A percentile compares a stretch with the other conserved stretches of the same genome.
Evolutionary conservation across 37 sponge, comb jelly and placozoan species (phyloP).

Genomic region (Aphrocallistes beatrix): DNA sequence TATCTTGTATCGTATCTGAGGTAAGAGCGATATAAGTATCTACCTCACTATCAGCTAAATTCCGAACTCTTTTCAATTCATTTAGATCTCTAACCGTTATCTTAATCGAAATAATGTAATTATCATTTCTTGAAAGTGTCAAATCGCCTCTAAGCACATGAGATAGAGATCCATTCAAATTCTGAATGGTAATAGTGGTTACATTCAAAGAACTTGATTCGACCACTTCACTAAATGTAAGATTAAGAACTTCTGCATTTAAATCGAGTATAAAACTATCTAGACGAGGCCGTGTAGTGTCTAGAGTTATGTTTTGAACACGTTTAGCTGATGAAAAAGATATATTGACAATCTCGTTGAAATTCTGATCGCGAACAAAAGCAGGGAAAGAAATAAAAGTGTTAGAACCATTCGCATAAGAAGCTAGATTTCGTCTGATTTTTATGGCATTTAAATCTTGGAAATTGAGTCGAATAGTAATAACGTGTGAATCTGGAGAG

Average conservation of each 20-base stretch:
- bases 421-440: conserved; percentile 46
- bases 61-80: conserved; percentile 53
- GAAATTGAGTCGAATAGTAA: conserved; percentile 56
- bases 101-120: conserved; percentile 54
- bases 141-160: background rate
- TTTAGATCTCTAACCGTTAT: conserved; percentile 58
- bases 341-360: background rate
- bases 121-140: conserved; percentile 43
- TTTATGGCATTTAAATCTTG: conserved; percentile 72
- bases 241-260: background rate
- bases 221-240: conserved; percentile 26
- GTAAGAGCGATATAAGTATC: conserved; percentile 43
- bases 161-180: background rate
- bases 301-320: conserved; percentile 13
- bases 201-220: conserved; percentile 15
- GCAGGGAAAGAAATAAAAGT: conserved; percentile 51
- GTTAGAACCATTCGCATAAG: conserved; percentile 33
- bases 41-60: conserved; percentile 37
- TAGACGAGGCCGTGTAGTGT: conserved; percentile 7
- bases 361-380: conserved; percentile 3
- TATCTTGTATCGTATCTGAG: conserved; percentile 41
- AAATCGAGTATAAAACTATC: conserved; percentile 16
- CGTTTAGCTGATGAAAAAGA: background rate
- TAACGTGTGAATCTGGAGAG: conserved; percentile 45
- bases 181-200: background rate